Percentiles rank a stretch among this genome's conserved stretches.
Evolutionary conservation across 2,113 vertebrate species (phyloP).

Genomic region (Myrmecobius fasciatus): DNA sequence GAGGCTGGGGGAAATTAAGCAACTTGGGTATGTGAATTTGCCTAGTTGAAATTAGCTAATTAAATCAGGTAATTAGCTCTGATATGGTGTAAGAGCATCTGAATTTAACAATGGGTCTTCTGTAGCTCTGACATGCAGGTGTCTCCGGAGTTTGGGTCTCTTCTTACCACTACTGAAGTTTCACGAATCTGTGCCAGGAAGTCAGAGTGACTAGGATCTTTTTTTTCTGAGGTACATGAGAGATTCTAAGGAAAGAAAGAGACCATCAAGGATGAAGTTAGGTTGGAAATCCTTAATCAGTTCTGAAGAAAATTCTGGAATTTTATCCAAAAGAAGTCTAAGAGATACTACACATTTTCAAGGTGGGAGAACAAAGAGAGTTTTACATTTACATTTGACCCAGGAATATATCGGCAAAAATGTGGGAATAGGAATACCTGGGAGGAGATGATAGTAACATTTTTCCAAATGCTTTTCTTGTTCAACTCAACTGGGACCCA

Average conservation of each 20-base stretch:
- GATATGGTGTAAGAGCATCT: not conserved
- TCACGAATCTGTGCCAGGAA: slow-evolving; percentile 41
- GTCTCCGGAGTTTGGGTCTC: not conserved
- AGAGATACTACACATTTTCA: not conserved
- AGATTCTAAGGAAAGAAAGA: slow-evolving; percentile 59
- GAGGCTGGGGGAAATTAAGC: not conserved
- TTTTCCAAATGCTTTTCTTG: slow-evolving; percentile 82
- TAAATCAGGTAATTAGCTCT: not conserved
- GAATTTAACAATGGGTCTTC: not conserved
- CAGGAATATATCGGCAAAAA: not conserved
- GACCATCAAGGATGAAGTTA: not conserved
- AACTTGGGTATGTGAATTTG: not conserved
- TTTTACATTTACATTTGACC: not conserved
- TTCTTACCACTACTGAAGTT: slow-evolving; percentile 64
- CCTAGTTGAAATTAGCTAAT: not conserved
- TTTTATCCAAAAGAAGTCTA: not conserved
- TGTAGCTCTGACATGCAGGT: accelerated
- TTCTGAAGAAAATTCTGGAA: not conserved
- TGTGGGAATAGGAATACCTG: slow-evolving; percentile 32
- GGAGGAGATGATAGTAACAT: slow-evolving; percentile 38
- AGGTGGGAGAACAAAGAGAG: not conserved
- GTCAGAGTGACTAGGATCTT: not conserved
- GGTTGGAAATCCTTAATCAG: not conserved
- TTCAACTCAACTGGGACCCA: slow-evolving; percentile 84
- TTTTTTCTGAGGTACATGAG: not conserved